A percentile compares a stretch with the other conserved stretches of the same genome.
Evolutionary conservation across 1,140 invertebrate species (phyloP).

Genomic region (Holcopasites calliopsidis): DNA sequence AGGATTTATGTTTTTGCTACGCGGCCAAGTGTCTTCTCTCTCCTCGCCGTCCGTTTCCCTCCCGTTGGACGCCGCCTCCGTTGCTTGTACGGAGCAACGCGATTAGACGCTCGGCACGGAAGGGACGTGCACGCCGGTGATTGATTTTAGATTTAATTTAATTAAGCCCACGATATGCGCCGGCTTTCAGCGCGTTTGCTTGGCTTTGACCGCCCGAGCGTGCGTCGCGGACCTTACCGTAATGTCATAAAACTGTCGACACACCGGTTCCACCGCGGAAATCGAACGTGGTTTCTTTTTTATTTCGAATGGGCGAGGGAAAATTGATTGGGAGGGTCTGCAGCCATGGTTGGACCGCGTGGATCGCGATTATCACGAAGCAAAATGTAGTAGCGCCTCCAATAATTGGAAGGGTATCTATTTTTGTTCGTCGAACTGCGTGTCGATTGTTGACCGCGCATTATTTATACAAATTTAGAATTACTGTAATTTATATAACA

Average conservation of each 20-base stretch:
- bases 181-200: constrained; percentile 45
- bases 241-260: constrained; percentile 26
- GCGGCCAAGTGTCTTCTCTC: constrained; percentile 13
- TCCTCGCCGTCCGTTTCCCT: neutral
- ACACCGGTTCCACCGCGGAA: neutral
- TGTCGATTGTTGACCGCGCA: too few relatives aligned
- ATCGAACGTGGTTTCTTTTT: neutral
- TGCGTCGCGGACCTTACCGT: neutral
- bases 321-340: neutral
- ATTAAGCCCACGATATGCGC: constrained; percentile 45
- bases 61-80: neutral
- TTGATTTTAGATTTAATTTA: constrained; percentile 62
- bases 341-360: too few relatives aligned
- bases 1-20: constrained; percentile 48
- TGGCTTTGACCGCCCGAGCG: constrained; percentile 16
- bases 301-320: neutral
- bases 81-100: neutral
- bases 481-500: too few relatives aligned
- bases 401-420: neutral
- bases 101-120: constrained; percentile 35
- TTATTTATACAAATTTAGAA: too few relatives aligned
- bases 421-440: too few relatives aligned
- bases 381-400: neutral
- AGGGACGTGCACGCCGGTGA: constrained; percentile 37
- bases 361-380: neutral